Conservation (phyloP, 2,888 invertebrate species). For the Agonopterix alstromeriana region DNA sequence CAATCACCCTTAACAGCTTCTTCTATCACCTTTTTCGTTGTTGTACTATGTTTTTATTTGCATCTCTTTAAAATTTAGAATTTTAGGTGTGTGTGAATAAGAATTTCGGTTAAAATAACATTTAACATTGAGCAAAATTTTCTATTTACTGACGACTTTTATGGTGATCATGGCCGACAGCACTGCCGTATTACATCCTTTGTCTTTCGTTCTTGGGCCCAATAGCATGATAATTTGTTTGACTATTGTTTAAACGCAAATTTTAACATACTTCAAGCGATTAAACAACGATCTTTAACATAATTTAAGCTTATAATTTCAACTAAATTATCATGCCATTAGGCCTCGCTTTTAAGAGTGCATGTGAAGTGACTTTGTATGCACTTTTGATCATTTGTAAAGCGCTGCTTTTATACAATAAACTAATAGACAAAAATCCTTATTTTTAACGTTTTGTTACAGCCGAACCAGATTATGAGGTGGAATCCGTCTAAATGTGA, state of each 20-base stretch:
- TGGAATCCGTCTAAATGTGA: conserved; percentile 67
- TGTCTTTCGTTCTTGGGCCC: conserved; percentile 35
- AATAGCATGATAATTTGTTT: too few species aligned
- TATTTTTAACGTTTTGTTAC: conserved; percentile 37
- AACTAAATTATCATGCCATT: too few species aligned
- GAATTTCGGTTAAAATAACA: conserved; percentile 19
- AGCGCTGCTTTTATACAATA: too few species aligned
- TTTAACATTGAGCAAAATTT: conserved; percentile 11
- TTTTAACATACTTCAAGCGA: too few species aligned
- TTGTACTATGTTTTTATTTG: conserved; percentile 13
- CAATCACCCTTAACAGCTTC: conserved; percentile 30
- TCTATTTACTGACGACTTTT: conserved; percentile 20
- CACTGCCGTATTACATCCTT: conserved; percentile 52
- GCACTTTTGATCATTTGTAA: too few species aligned
- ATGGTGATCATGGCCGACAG: conserved; percentile 16
- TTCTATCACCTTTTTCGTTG: conserved; percentile 21
- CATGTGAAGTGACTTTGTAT: too few species aligned
- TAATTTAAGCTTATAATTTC: too few species aligned
- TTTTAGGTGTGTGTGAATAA: conserved; percentile 9
- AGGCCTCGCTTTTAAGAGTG: too few species aligned
- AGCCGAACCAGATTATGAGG: conserved; percentile 64
- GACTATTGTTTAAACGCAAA: too few species aligned
- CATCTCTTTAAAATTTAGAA: conserved; percentile 6
- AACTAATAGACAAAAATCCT: too few species aligned
- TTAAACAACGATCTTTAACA: too few species aligned